Evolutionary conservation across 2,888 invertebrate genomes (phyloP), one percentile per base, ranked within the genome.

Genomic region (Apotomis capreana): DNA sequence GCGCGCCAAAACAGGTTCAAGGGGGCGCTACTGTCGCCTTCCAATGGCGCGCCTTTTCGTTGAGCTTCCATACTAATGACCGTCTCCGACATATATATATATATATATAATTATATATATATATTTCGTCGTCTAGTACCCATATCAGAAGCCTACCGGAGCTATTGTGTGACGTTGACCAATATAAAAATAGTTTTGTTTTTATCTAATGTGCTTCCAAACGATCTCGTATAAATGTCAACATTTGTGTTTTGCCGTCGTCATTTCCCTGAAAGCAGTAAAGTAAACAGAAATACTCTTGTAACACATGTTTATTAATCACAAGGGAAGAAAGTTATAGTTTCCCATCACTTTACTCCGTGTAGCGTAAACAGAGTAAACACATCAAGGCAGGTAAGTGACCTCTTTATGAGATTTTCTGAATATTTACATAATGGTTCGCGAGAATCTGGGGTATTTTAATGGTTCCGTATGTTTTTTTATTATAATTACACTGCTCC

Each of bases 321-420:
- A 15, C 15, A 26, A 51, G 44, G 63, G 13, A 55, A 49, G 69
- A 37, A 51, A 69, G 63, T 63, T 69, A 49, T 57, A 69, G 69
- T 69, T 69, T 49, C 58, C 52, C 52, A 63, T 63, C n/a, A 63
- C 40, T 58, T 44, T 36, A 51, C 59, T 62, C 37, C 58, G 26
- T 49, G n/a, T 58, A 76, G 78, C 70, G 79, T 77, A 80, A 80
- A 78, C 76, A 76, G 78, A 70, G 79, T 77, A 80, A 80, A 78
- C 76, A 78, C 74, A 78, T 61, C 62, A 49, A 61, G 62, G 63
- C 68, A 75, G 78, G 78, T 81, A 77, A 78, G 74, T 78, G 78
- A 79, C 76, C 79, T 76, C 76, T 73, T 75, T 75, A 76, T 77
- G 77, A 63, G 49, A 63, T 70, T 70, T 64, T 40, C 44, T 46